A percentile compares a stretch with the other conserved stretches of the same genome.
These are phyloP conservation scores for Tricholauxania praeusta DNA, from an alignment of 2,888 invertebrate species.

Conservation along the genomic window DNA sequence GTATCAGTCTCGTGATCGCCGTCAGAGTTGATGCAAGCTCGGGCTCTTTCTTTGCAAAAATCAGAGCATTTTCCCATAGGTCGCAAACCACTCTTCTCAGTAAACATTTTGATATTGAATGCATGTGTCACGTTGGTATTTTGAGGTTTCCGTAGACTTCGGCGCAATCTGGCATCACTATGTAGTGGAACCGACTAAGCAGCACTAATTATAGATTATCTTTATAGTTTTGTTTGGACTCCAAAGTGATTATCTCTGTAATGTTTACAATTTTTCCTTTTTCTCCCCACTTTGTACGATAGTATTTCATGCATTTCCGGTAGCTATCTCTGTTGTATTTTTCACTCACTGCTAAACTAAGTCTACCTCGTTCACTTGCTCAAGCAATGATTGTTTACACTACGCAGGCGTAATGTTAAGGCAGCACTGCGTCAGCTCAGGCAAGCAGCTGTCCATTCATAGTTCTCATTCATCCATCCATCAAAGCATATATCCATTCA, in stretches of 20 bases:
- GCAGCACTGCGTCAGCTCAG: background rate
- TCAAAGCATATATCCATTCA: background rate
- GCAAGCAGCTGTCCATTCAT: background rate
- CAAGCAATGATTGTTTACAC: background rate
- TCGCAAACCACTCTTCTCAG: too few relatives aligned
- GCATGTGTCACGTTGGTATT: too few relatives aligned
- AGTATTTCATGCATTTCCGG: constrained; percentile 42
- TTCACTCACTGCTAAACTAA: background rate
- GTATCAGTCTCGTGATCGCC: too few relatives aligned
- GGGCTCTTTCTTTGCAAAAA: too few relatives aligned
- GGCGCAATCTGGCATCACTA: background rate
- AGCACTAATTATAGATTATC: constrained; percentile 38
- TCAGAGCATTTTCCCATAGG: too few relatives aligned
- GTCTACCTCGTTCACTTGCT: background rate
- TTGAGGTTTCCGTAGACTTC: too few relatives aligned
- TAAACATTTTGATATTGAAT: too few relatives aligned
- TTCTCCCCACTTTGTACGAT: background rate
- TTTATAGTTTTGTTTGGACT: constrained; percentile 7
- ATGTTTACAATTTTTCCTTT: constrained; percentile 1
- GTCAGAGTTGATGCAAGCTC: too few relatives aligned
- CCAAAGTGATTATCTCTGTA: constrained; percentile 18
- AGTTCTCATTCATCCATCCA: background rate
- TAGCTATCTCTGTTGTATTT: constrained; percentile 26
- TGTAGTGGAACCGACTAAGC: constrained; percentile 2
- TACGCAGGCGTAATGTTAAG: background rate